Percentiles rank a stretch among this genome's conserved stretches.
Conservation (phyloP, 2,888 invertebrate genomes). For the Physocephala rufipes region DNA sequence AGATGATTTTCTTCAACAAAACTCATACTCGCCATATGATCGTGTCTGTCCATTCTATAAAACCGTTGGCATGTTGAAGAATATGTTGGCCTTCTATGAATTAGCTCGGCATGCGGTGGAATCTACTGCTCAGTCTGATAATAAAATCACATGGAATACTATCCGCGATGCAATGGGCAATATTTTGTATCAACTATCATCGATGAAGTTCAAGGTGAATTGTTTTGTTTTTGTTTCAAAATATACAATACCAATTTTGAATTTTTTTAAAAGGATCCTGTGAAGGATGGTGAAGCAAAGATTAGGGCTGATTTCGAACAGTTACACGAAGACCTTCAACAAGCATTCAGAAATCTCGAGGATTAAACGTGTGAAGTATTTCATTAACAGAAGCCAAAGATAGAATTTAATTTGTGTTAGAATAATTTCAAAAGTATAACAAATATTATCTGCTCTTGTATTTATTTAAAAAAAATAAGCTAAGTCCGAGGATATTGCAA, state of each 20-base stretch:
- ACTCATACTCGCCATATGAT: constrained; percentile 94
- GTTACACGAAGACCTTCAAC: constrained; percentile 94
- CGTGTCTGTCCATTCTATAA: constrained; percentile 99
- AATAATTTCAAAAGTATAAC: constrained; percentile 21
- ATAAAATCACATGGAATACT: constrained; percentile 96
- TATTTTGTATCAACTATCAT: constrained; percentile 93
- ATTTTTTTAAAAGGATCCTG: constrained; percentile 80
- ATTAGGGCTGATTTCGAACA: constrained; percentile 98
- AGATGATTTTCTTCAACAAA: constrained; percentile 99
- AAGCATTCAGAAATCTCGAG: constrained; percentile 97
- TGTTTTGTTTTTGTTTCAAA: background rate
- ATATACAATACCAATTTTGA: background rate
- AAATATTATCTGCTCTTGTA: constrained; percentile 15
- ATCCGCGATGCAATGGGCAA: constrained; percentile 95
- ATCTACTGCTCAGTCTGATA: constrained; percentile 94
- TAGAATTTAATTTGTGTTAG: constrained; percentile 11
- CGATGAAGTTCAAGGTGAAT: constrained; percentile 96
- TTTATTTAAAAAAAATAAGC: constrained; percentile 14
- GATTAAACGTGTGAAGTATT: constrained; percentile 72
- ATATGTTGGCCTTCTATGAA: constrained; percentile 97
- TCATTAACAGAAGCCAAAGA: constrained; percentile 10
- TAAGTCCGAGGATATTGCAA: constrained; percentile 19
- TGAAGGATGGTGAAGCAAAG: constrained; percentile 97
- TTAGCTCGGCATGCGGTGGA: constrained; percentile 96
- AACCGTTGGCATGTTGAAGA: constrained; percentile 97